Percentiles rank a stretch among this genome's conserved stretches.
Evolutionary conservation across 2,888 invertebrate species (phyloP).

Genomic region (Nyleta sp.): DNA sequence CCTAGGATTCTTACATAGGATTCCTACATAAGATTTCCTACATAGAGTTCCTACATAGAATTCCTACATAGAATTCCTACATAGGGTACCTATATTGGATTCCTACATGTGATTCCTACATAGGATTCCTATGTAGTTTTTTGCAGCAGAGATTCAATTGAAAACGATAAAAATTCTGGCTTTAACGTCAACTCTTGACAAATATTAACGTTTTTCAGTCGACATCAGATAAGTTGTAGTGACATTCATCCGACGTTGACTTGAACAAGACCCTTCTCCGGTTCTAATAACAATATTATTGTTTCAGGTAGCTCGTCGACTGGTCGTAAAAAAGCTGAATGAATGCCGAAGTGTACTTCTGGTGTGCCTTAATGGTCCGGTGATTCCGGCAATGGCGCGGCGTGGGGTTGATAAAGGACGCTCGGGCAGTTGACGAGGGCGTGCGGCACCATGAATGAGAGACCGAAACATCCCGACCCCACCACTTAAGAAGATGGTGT

Average conservation of each 20-base stretch:
- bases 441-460: conserved; percentile 76
- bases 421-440: conserved; percentile 70
- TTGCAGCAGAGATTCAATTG: no score
- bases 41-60: no score
- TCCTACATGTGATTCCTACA: no score
- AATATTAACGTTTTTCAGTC: no score
- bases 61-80: no score
- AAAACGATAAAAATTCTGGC: no score
- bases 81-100: no score
- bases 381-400: conserved; percentile 30
- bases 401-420: conserved; percentile 57
- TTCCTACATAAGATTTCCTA: no score
- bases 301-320: conserved; percentile 9
- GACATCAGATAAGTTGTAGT: neutral
- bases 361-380: conserved; percentile 29
- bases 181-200: no score
- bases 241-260: no score
- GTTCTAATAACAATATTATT: conserved; percentile 8
- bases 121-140: no score
- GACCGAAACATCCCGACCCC: conserved; percentile 70
- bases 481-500: conserved; percentile 66
- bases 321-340: conserved; percentile 28
- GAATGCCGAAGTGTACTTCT: conserved; percentile 16
- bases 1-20: no score
- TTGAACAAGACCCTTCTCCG: neutral